Base-by-base conservation (phyloP, 64 coral and sea anemone species). In the Montipora foliosa region DNA sequence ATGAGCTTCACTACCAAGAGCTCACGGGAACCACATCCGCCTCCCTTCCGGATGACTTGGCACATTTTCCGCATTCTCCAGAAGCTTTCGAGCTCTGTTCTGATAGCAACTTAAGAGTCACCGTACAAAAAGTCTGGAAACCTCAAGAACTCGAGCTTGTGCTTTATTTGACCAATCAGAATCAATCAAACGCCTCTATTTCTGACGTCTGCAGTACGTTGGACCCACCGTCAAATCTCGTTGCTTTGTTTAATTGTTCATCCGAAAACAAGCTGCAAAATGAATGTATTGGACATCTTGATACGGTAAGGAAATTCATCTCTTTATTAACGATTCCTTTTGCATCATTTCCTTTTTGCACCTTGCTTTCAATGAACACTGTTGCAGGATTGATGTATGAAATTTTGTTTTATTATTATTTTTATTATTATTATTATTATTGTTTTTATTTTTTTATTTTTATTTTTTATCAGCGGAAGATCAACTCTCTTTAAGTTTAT, bases 61-160 rank as follows among this genome's bases (percentile, higher is more conserved):
- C 55, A 15, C 10, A 93, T 1, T 92, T 92, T 16, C 52, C 90
- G 57, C 90, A 95, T 59, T 80, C 83, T 75, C 37, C 25, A 58
- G 90, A 95, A 44, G 75, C 79, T 13, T 2, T 74, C 8, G 95
- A 97, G 46, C 77, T 97, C 0, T 97, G 88, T 74, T 91, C 49
- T 6, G 96, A 98, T 47, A 88, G 60, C 13, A 98, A 95, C 50
- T 49, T 98, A 16, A 76, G 96, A 37, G 80, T 98, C n/a, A 92
- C 93, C 14, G 25, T 98, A 70, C 93, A 89, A 73, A 98, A 98
- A 81, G 96, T 95, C 14, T 98, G 88, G 80, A 98, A 95, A 95
- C 96, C 96, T 58, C 2, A 50, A 29, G 96, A 98, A 84, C 89
- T 98, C 22, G 79, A 95, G 51, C 82, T 98, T 59, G 89, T 95